Conservation (phyloP, 2,888 invertebrate genomes). For the Eristalis tenax region DNA sequence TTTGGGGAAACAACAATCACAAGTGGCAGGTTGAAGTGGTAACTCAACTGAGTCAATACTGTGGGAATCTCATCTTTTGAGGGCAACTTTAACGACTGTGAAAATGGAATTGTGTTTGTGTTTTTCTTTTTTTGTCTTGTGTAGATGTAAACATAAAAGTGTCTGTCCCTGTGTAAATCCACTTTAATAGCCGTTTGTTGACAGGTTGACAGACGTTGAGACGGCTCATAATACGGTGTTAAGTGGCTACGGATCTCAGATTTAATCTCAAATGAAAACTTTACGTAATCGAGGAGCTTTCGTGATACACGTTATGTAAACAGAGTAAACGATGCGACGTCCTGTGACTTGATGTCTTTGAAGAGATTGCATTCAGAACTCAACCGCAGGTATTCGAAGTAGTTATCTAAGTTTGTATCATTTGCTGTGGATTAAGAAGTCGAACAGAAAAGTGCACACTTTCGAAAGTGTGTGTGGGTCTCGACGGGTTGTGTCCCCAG, state of each 20-base stretch:
- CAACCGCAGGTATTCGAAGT: too few relatives aligned
- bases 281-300: too few relatives aligned
- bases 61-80: background rate
- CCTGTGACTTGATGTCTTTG: too few relatives aligned
- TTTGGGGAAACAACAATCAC: constrained; percentile 10
- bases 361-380: too few relatives aligned
- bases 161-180: background rate
- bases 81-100: background rate
- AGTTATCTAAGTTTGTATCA: too few relatives aligned
- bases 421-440: too few relatives aligned
- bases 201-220: background rate
- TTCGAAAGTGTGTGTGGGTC: too few relatives aligned
- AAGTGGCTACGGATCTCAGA: background rate
- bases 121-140: background rate
- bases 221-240: background rate
- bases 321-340: too few relatives aligned
- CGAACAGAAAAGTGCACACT: too few relatives aligned
- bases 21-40: constrained; percentile 10
- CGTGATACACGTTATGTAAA: too few relatives aligned
- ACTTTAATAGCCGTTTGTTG: background rate
- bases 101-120: background rate
- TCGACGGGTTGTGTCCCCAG: too few relatives aligned
- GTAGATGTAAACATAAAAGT: background rate
- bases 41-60: background rate
- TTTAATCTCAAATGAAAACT: background rate